Conservation (phyloP, 2,797 vertebrate genomes). For the Sebastes hubbsi region DNA sequence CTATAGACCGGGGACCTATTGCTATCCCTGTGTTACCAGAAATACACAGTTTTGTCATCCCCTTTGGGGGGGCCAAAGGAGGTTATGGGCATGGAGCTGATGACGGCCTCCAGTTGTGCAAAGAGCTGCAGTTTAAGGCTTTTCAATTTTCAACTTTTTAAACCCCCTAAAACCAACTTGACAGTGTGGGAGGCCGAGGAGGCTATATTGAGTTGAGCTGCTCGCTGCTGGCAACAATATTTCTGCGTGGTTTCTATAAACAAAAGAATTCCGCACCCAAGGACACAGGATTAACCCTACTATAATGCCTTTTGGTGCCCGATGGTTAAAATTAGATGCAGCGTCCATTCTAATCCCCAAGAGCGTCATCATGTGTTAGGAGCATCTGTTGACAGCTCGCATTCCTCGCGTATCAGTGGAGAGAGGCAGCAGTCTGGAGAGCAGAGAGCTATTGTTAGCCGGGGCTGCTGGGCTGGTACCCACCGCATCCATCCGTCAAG, state of each 20-base stretch:
- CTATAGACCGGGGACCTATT: neutral
- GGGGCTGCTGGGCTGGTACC: conserved; percentile 52
- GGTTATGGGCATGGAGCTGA: conserved; percentile 25
- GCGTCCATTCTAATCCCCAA: conserved; percentile 89
- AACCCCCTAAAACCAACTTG: conserved; percentile 62
- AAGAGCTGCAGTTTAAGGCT: conserved; percentile 41
- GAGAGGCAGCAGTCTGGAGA: conserved; percentile 85
- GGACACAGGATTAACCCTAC: conserved; percentile 86
- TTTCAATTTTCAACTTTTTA: conserved; percentile 48
- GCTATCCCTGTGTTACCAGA: conserved; percentile 38
- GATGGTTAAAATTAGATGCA: conserved; percentile 92
- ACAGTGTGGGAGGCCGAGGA: conserved; percentile 18
- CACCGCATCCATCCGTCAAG: conserved; percentile 85
- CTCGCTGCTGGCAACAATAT: conserved; percentile 54
- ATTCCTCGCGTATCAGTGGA: conserved; percentile 92
- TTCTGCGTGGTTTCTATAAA: conserved; percentile 76
- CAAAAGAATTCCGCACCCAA: conserved; percentile 85
- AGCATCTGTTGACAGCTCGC: conserved; percentile 98
- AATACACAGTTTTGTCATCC: conserved; percentile 63
- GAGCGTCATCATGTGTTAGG: conserved; percentile 91
- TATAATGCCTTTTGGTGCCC: conserved; percentile 82
- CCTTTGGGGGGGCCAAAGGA: conserved; percentile 15
- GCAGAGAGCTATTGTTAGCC: conserved; percentile 84
- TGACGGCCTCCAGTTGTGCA: conserved; percentile 45
- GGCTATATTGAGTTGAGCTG: conserved; percentile 67